These are phyloP conservation scores for Albula glossodonta DNA, from an alignment of 2,113 vertebrate species.

Conservation along the genomic window DNA sequence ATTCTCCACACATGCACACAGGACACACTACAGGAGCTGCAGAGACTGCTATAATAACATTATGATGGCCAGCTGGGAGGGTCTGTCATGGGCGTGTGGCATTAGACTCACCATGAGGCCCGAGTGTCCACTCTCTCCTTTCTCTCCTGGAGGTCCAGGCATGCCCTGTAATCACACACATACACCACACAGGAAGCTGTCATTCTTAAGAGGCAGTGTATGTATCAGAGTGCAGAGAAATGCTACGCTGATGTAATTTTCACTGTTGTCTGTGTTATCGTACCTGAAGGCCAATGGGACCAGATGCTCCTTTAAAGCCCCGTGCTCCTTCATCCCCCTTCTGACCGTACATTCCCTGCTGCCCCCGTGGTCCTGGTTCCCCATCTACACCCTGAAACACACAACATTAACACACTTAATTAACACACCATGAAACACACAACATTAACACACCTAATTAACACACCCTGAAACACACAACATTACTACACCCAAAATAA, in stretches of 20 bases:
- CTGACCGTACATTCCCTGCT: conserved; percentile 84
- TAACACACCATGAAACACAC: not conserved
- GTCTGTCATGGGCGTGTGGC: not conserved
- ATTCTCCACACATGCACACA: not conserved
- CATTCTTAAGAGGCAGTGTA: too few species aligned
- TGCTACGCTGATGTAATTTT: not conserved
- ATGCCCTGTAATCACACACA: conserved; percentile 75
- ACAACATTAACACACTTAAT: not conserved
- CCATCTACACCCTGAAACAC: conserved; percentile 80
- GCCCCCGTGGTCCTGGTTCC: conserved; percentile 82
- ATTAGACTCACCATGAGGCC: conserved; percentile 78
- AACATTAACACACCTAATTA: not conserved
- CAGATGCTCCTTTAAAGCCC: conserved; percentile 76
- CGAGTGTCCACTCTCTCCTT: conserved; percentile 85
- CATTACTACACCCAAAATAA: conserved; percentile 10
- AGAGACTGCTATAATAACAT: not conserved
- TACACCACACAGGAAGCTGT: not conserved
- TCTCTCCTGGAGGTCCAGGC: conserved; percentile 86
- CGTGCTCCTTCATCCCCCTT: conserved; percentile 87
- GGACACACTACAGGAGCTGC: not conserved
- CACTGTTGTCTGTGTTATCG: conserved; percentile 7
- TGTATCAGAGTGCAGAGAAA: too few species aligned
- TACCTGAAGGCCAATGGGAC: conserved; percentile 85
- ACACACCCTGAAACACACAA: conserved; percentile 25
- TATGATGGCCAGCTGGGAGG: too few species aligned